Evolutionary conservation across 2,113 vertebrate species (phyloP).

Genomic region (Dendrocopos noguchii): DNA sequence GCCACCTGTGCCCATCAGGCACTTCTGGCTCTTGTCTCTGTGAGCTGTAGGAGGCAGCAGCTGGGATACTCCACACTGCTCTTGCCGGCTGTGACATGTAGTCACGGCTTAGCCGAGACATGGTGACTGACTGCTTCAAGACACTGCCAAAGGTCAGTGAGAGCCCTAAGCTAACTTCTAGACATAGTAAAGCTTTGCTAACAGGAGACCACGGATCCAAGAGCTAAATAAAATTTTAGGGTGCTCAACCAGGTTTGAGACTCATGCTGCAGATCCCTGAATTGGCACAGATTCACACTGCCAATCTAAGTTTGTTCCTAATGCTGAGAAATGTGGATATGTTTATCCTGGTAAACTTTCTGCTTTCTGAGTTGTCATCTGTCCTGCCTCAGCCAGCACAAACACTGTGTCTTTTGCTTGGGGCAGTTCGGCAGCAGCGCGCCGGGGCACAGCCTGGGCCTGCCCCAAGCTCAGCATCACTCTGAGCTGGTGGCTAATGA

Average conservation of each 20-base stretch:
- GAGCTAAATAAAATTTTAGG: background rate
- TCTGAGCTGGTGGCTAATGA: background rate
- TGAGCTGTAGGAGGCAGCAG: background rate
- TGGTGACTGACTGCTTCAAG: background rate
- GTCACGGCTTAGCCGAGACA: background rate
- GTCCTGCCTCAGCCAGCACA: background rate
- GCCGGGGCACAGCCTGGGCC: rapidly evolving
- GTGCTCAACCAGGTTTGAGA: background rate
- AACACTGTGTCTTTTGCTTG: background rate
- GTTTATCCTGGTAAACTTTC: background rate
- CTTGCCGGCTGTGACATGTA: background rate
- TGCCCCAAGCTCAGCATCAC: rapidly evolving
- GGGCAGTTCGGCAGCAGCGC: background rate
- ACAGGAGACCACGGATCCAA: background rate
- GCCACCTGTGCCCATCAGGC: background rate
- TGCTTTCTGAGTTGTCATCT: background rate
- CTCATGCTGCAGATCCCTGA: background rate
- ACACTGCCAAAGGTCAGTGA: background rate
- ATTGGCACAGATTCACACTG: rapidly evolving
- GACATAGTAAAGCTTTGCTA: background rate
- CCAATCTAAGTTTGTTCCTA: background rate
- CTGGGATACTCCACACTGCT: background rate
- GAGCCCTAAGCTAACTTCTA: background rate
- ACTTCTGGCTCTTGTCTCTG: background rate
- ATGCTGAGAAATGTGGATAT: background rate